Evolutionary conservation across 1,140 invertebrate species (phyloP).

Genomic region (Drosophila pallidifrons): DNA sequence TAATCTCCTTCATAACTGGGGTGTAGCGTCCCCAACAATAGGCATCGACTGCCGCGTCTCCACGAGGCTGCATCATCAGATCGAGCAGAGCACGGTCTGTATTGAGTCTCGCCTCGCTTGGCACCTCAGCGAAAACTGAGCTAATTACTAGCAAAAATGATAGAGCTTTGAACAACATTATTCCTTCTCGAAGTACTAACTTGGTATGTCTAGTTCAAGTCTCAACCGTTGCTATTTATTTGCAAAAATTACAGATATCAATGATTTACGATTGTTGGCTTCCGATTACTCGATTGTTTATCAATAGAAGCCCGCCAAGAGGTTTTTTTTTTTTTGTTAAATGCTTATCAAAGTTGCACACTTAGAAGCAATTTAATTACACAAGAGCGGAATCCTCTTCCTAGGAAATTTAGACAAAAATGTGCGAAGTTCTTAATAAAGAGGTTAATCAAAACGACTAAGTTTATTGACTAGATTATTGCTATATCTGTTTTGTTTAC

Average conservation of each 20-base stretch:
- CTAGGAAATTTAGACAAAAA: not conserved
- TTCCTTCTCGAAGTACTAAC: constrained; percentile 17
- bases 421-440: not conserved
- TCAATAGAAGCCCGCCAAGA: not conserved
- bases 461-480: not conserved
- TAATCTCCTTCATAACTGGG: constrained; percentile 30
- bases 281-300: constrained; percentile 1
- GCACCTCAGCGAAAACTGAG: constrained; percentile 1
- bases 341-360: not conserved
- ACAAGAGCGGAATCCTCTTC: not conserved
- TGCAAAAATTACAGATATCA: not conserved
- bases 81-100: constrained; percentile 17
- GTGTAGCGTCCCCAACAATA: constrained; percentile 48
- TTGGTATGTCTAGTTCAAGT: constrained; percentile 17
- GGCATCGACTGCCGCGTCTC: not conserved
- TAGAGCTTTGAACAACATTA: constrained; percentile 29
- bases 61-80: constrained; percentile 15
- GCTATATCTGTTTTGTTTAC: not conserved
- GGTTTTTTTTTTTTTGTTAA: not conserved
- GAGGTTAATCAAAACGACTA: not conserved
- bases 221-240: constrained; percentile 14
- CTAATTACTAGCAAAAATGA: constrained; percentile 17
- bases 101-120: not conserved
- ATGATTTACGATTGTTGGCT: constrained; percentile 23
- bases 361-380: not conserved